phyloP scores from a whole-genome alignment of 2,888 invertebrate genomes.

The Lithodes maja region DNA sequence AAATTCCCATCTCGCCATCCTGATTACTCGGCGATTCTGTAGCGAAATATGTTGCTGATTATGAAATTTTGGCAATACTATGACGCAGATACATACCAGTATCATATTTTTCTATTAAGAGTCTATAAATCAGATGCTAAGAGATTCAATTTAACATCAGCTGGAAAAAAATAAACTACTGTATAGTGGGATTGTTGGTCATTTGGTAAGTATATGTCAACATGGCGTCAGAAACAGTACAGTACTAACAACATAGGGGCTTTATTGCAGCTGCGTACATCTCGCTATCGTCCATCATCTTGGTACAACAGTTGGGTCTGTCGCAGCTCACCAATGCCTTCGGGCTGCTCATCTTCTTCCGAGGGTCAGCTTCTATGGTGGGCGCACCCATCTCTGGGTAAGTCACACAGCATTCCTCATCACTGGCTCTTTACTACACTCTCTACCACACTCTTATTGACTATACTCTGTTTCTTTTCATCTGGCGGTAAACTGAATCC shows the following conservation, averaged over 20 bases:
- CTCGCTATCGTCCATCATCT: slow-evolving; percentile 96
- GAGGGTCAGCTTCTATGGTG: slow-evolving; percentile 94
- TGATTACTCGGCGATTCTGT: too few species aligned
- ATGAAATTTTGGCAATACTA: too few species aligned
- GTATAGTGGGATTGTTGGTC: not conserved
- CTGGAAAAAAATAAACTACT: not conserved
- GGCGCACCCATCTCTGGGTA: slow-evolving; percentile 78
- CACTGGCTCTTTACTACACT: not conserved
- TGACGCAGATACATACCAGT: too few species aligned
- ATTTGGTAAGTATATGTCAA: not conserved
- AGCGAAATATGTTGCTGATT: too few species aligned
- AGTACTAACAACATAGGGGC: slow-evolving; percentile 47
- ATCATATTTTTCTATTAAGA: too few species aligned
- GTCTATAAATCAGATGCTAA: too few species aligned
- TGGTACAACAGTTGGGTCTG: slow-evolving; percentile 95
- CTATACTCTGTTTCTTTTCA: too few species aligned
- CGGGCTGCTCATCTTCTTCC: slow-evolving; percentile 94
- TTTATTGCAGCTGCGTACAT: slow-evolving; percentile 90
- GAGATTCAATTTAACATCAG: too few species aligned
- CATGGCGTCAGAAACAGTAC: not conserved
- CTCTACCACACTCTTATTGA: not conserved
- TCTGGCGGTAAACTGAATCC: too few species aligned
- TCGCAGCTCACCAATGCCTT: slow-evolving; percentile 98
- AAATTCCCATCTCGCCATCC: too few species aligned
- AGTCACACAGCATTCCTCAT: slow-evolving; percentile 84